These are phyloP conservation scores for Adelges cooleyi DNA, from an alignment of 1,140 invertebrate species.

Conservation along the genomic window DNA sequence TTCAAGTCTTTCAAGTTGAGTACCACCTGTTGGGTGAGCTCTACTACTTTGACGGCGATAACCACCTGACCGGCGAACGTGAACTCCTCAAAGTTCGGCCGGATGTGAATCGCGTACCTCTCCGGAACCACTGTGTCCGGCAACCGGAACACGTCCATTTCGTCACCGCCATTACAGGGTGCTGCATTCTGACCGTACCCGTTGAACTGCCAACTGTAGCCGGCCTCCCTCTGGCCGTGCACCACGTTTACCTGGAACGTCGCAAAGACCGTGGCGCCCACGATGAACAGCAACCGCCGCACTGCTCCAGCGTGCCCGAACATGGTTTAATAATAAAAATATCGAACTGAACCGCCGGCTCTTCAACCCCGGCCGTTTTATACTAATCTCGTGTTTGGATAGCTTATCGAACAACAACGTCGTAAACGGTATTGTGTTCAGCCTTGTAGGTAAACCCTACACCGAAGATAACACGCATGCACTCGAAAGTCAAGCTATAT, in stretches of 20 bases:
- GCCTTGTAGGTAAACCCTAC: too few relatives aligned
- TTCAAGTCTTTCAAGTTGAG: constrained; percentile 1
- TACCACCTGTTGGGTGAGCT: neutral
- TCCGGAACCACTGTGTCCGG: neutral
- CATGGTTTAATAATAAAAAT: too few relatives aligned
- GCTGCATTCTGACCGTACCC: neutral
- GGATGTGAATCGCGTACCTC: neutral
- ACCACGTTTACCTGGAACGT: too few relatives aligned
- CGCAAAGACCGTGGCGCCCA: neutral
- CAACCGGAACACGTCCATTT: constrained; percentile 4
- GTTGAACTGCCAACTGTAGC: too few relatives aligned
- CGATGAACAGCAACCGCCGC: neutral
- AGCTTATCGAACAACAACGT: too few relatives aligned
- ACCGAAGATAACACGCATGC: too few relatives aligned
- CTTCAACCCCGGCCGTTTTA: too few relatives aligned
- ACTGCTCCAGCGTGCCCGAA: too few relatives aligned
- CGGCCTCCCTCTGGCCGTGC: neutral
- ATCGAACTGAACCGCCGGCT: too few relatives aligned
- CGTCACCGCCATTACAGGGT: neutral
- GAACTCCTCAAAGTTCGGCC: neutral
- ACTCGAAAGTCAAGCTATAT: too few relatives aligned
- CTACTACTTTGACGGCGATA: neutral
- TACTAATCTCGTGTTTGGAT: too few relatives aligned
- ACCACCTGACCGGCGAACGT: neutral
- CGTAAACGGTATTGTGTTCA: too few relatives aligned